A percentile compares a stretch with the other conserved stretches of the same genome.
These are phyloP conservation scores for Rhorus exstirpatorius DNA, from an alignment of 2,888 invertebrate species.

Conservation along the genomic window DNA sequence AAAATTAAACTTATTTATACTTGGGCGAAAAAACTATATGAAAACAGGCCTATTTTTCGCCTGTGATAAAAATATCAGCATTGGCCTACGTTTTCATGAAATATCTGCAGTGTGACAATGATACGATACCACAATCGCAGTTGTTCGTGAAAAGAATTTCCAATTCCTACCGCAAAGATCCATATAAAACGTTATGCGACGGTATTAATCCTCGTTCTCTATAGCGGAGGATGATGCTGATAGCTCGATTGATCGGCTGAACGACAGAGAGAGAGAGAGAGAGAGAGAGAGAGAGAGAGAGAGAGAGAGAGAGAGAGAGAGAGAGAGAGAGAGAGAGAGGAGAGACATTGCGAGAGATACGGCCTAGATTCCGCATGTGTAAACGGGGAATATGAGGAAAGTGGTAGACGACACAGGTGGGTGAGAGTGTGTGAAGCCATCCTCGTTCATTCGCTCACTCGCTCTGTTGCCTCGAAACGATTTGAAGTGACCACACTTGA, in stretches of 20 bases:
- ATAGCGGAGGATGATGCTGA: slow-evolving; percentile 33
- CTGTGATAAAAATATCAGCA: slow-evolving; percentile 11
- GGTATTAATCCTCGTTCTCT: background rate
- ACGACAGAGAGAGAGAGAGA: slow-evolving; percentile 26
- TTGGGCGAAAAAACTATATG: no score
- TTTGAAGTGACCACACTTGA: slow-evolving; percentile 75
- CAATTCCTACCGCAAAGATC: slow-evolving; percentile 49
- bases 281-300: background rate
- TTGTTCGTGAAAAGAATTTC: slow-evolving; percentile 57
- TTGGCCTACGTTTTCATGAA: slow-evolving; percentile 27
- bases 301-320: slow-evolving; percentile 27
- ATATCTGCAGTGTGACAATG: slow-evolving; percentile 23
- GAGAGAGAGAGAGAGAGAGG: slow-evolving; percentile 3
- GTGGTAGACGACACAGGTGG: slow-evolving; percentile 63
- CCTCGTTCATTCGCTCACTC: slow-evolving; percentile 42
- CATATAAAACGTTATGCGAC: slow-evolving; percentile 43
- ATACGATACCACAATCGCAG: slow-evolving; percentile 11
- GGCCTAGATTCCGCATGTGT: slow-evolving; percentile 64
- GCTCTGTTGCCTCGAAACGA: slow-evolving; percentile 74
- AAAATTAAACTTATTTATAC: no score
- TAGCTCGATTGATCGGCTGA: slow-evolving; percentile 63
- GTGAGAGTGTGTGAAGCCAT: slow-evolving; percentile 25
- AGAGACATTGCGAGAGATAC: slow-evolving; percentile 18
- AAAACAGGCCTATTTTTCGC: no score
- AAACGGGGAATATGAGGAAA: slow-evolving; percentile 39